Base-by-base conservation (phyloP, 2,113 vertebrate species). In the Phoxinus phoxinus region DNA sequence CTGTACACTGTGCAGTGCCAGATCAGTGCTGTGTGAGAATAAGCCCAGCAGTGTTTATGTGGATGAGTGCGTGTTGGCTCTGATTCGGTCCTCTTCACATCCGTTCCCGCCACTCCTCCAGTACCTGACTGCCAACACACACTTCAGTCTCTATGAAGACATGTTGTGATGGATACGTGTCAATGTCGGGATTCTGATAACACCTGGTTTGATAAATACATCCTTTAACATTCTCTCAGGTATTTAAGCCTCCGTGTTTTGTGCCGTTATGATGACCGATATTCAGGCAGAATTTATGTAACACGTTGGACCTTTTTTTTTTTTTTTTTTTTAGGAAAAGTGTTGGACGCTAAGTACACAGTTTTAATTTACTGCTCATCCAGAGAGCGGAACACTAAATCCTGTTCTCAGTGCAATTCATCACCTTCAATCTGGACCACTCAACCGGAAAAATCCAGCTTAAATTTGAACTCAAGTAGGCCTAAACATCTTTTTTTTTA, bases 31-130 rank as follows among this genome's bases (percentile, higher is more conserved):
- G 41, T 53, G 51, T 77, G 61, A 58, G 75, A 72, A 71, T 69
- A 58, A 56, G 35, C 65, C 17, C 76, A 13, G 79, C 61, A 83
- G 80, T 72, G 71, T 88, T 89, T 87, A 87, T 84, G 81, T 86
- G 85, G 81, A 84, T 86, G 85, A 89, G 77, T 75, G 53, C 86
- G 30, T 25, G 74, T 73, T 89, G 88, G 89, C 88, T 59, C 73
- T 1, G 32, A 41, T 56, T 46, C 59, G 35, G 56, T 90, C 82
- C 58, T 81, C 82, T 78, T 78, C 30, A 48, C 46, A 51, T 86
- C 84, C 75, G 32, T 30, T 73, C 84, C 73, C 6, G 3, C 74
- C 30, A 27, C 73, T 48, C 76, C 53, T 58, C 32, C 56, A 44
- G 75, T 30, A 71, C 44, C 63, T 44, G 37, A 48, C 32, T 75